phyloP scores from a whole-genome alignment of 2,797 vertebrate species.

The Sebastes wilsoni region DNA sequence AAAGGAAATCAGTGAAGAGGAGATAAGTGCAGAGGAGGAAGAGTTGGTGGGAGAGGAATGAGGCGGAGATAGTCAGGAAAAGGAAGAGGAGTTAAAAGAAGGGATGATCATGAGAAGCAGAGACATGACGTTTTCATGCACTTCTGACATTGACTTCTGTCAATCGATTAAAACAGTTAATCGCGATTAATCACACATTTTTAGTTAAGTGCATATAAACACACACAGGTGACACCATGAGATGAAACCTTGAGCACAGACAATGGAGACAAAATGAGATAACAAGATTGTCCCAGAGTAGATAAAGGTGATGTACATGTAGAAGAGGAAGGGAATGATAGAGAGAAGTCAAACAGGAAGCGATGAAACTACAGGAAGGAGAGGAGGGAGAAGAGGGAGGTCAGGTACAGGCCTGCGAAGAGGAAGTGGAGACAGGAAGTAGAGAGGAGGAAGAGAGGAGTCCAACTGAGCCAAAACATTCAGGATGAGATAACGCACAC shows the following conservation, averaged over 20 bases:
- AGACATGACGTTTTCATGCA: not conserved
- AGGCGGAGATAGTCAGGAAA: slow-evolving; percentile 19
- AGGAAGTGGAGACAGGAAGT: slow-evolving; percentile 64
- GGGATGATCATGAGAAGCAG: not conserved
- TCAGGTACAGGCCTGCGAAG: slow-evolving; percentile 40
- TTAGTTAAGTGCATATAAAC: not conserved
- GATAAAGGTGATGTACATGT: not conserved
- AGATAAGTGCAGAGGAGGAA: slow-evolving; percentile 63
- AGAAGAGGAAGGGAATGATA: not conserved
- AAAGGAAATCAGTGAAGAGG: slow-evolving; percentile 43
- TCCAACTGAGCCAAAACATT: slow-evolving; percentile 23
- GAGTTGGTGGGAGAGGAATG: slow-evolving; percentile 19
- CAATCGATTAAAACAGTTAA: too few relatives aligned
- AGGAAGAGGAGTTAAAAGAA: slow-evolving; percentile 19
- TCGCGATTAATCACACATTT: too few relatives aligned
- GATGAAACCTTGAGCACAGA: not conserved
- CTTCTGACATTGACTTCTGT: not conserved
- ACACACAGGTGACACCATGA: not conserved
- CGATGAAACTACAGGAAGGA: slow-evolving; percentile 4
- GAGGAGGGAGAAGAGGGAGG: slow-evolving; percentile 34
- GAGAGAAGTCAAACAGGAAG: slow-evolving; percentile 16
- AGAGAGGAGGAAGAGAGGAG: slow-evolving; percentile 59
- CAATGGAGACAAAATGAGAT: not conserved
- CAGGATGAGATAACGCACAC: slow-evolving; percentile 68
- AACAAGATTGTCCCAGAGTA: not conserved